Evolutionary conservation across 1,140 invertebrate species (phyloP), one percentile per base, ranked within the genome.

Genomic region (Drosophila teissieri): DNA sequence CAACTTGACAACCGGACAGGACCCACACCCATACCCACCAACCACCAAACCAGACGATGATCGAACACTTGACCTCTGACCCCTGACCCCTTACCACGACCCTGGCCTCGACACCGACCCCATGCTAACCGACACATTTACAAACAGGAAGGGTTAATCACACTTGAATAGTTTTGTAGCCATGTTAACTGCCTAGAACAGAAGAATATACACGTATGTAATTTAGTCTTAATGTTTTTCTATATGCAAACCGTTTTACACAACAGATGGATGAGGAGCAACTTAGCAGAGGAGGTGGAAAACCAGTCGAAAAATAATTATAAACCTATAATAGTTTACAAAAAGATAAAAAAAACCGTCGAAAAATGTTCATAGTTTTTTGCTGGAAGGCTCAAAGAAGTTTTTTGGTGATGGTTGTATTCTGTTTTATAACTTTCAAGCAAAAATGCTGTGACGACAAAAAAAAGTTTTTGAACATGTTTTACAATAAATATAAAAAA

Each of bases 101-200:
- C 11, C 36, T 5, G 36, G 12, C 36, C 11, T 3, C 8, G 36
- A 12, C 36, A 12, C 37, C 14, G 45, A 55, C 61, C 49, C 70
- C 36, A 67, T 34, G 48, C 73, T 60, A 78, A 78, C 55, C 64
- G 39, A 78, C 53, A 68, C 44, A 72, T 45, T 74, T 42, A 65
- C 45, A 80, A 73, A 83, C 67, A 80, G 76, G 73, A 80, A 89
- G 64, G 72, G 75, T 80, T 84, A 49, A 73, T 64, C 62, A 84
- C 70, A 85, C 79, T 85, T 81, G 73, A 89, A 80, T 88, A 88
- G 67, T 89, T 86, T 88, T 89, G 55, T 89, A 89, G 80, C 84
- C 78, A 89, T 74, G 81, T 89, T 84, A 89, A 89, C 84, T 89
- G 84, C 84, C 84, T 74, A 89, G 85, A 80, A 89, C 84, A 89